Evolutionary conservation across 2,113 vertebrate genomes (phyloP), one percentile per base, ranked within the genome.

Genomic region (Murina feae): DNA sequence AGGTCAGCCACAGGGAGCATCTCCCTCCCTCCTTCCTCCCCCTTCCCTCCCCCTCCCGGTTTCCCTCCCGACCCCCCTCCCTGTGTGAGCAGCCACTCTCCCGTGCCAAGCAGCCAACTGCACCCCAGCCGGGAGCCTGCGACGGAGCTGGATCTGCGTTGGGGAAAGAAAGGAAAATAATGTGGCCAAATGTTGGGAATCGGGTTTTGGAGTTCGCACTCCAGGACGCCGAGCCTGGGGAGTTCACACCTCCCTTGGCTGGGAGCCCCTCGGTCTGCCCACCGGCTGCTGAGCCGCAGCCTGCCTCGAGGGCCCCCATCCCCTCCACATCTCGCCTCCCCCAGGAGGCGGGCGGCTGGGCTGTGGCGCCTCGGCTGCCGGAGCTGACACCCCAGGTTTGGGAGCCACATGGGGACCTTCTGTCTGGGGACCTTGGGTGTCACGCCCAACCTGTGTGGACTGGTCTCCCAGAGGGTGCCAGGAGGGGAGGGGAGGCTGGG

Each of bases 221-320:
- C 95, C 80, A 87, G 94, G 97, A 95, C 86, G 95, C 65, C 2
- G 80, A 96, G 95, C 79, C 4, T 72, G 95, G 92, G 93, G 65
- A 82, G 93, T 81, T 97, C 87, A 37, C 97, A 97, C 97, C 93
- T 96, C 96, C 72, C 89, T 96, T 97, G 97, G 97, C 97, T 85
- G 60, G 65, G 44, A 84, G 89, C 94, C 91, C 60, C 81, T 84
- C 94, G 94, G 97, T 97, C 96, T 97, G 97, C 85, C 91, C 81
- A 28, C 95, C 87, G 93, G 93, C 97, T 96, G 97, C 92, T 37
- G 65, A 79, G n/a, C 76, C 86, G 0, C 5, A 83, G 55, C 39
- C 83, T 63, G 28, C 94, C 82, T 79, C 49, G 32, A 23, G 25
- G n/a, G 69, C 63, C 90, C 86, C 92, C 86, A 47, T 47, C 89